These are phyloP conservation scores for Ginglymostoma cirratum DNA, from an alignment of 2,113 vertebrate genomes.

Conservation along the genomic window DNA sequence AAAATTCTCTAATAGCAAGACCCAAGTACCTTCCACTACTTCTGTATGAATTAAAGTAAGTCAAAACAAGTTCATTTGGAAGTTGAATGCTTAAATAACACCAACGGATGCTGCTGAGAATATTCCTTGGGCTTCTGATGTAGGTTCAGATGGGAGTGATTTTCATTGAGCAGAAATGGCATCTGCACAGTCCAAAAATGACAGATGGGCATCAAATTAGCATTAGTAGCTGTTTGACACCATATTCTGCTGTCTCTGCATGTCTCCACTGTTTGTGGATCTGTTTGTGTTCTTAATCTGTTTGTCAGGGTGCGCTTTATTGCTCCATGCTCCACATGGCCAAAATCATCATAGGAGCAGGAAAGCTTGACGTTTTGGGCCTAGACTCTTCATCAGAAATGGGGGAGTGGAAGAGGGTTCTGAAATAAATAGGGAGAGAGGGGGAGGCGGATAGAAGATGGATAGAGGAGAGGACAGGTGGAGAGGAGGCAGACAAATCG, in stretches of 20 bases:
- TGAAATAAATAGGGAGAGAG: too few species aligned
- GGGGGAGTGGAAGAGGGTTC: too few species aligned
- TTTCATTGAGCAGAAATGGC: not conserved
- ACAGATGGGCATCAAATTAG: not conserved
- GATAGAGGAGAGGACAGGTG: too few species aligned
- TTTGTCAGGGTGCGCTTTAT: not conserved
- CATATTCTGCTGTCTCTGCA: not conserved
- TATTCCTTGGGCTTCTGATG: not conserved
- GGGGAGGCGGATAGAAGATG: too few species aligned
- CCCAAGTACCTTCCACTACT: not conserved
- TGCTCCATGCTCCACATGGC: not conserved
- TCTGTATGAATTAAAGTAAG: not conserved
- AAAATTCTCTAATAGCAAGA: not conserved
- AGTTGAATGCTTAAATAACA: not conserved
- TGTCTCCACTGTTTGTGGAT: not conserved
- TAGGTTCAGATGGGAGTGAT: not conserved
- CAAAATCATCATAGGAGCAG: too few species aligned
- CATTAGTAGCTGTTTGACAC: not conserved
- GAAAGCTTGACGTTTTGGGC: too few species aligned
- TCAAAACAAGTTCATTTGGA: not conserved
- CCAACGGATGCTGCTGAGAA: not conserved
- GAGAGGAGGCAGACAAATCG: too few species aligned
- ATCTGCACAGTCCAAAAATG: not conserved
- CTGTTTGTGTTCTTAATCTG: too few species aligned
- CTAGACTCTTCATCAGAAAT: too few species aligned